Base-by-base conservation (phyloP, 1,140 invertebrate genomes). In the Plectrocnemia conspersa region DNA sequence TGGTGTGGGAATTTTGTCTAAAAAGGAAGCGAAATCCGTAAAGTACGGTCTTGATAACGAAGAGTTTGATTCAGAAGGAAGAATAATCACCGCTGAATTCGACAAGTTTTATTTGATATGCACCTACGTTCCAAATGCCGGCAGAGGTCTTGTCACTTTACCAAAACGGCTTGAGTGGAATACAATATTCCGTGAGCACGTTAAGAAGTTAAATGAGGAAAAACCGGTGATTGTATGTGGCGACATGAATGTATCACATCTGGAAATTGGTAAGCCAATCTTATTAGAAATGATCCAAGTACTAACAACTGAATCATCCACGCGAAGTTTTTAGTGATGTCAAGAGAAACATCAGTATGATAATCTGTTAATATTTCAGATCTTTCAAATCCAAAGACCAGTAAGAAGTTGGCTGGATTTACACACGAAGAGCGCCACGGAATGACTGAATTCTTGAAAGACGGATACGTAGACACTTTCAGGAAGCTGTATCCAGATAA, bases 161-260 rank as follows among this genome's bases (percentile, higher is more conserved):
- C 81, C 86, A 5, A 93, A 94, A 74, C 81, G 93, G 65, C 79
- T 92, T 67, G 77, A 90, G 64, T 99, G 94, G 93, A 94, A 99
- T 70, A 73, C 83, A 57, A 74, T 80, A 19, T 93, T 98, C 66
- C 79, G 82, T 54, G 76, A 82, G 15, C 85, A 87, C 68, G 68
- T 98, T 6, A 83, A 87, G 64, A 72, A 84, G 41, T 75, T 98
- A 15, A 91, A 98, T 74, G 74, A 79, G 52, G 85, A 88, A 42
- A 99, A 99, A 71, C 92, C 95, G 11, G 91, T 98, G 0, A 87
- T 99, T 41, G 79, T 97, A 58, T 92, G 88, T 69, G 96, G 97
- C 1, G 97, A 99, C 73, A 84, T 99, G 78, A 99, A 99, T 77
- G 96, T 98, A 3, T 87, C 95, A 38, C 96, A 99, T 72, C 73